Percentiles rank a stretch among this genome's conserved stretches.
phyloP scores from a whole-genome alignment of 92 coral and sea anemone genomes.

The Plumapathes pennacea region DNA sequence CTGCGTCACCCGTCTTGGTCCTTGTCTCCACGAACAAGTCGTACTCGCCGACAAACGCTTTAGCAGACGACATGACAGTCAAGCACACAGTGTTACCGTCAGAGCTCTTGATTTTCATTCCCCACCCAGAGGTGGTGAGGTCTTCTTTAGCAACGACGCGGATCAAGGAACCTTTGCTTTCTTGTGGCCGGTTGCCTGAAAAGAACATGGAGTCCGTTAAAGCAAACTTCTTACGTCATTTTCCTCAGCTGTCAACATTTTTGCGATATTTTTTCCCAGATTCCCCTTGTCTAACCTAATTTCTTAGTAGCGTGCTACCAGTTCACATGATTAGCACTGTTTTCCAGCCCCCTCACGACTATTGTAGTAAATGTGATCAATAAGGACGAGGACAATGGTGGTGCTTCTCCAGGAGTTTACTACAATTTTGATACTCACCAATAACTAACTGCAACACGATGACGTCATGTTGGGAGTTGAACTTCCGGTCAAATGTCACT shows the following conservation, averaged over 20 bases:
- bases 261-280: too few relatives aligned
- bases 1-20: constrained; percentile 3
- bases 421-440: too few relatives aligned
- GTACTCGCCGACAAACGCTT: constrained; percentile 12
- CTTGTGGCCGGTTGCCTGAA: constrained; percentile 22
- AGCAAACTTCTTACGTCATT: too few relatives aligned
- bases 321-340: too few relatives aligned
- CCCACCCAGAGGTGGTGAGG: constrained; percentile 14
- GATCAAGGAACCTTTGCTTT: constrained; percentile 24
- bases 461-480: constrained; percentile 34
- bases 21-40: constrained; percentile 14
- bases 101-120: constrained; percentile 18
- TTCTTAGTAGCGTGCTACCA: too few relatives aligned
- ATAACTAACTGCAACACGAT: constrained; percentile 51
- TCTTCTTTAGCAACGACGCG: constrained; percentile 3
- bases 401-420: too few relatives aligned
- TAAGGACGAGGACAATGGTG: too few relatives aligned
- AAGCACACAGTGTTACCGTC: constrained; percentile 9
- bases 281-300: too few relatives aligned
- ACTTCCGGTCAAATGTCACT: constrained; percentile 52
- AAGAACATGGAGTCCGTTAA: too few relatives aligned
- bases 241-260: too few relatives aligned
- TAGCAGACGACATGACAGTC: constrained; percentile 22
- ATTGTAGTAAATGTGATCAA: too few relatives aligned
- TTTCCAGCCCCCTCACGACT: too few relatives aligned